phyloP scores from a whole-genome alignment of 2,113 vertebrate genomes.

The Syngnathus scovelli region DNA sequence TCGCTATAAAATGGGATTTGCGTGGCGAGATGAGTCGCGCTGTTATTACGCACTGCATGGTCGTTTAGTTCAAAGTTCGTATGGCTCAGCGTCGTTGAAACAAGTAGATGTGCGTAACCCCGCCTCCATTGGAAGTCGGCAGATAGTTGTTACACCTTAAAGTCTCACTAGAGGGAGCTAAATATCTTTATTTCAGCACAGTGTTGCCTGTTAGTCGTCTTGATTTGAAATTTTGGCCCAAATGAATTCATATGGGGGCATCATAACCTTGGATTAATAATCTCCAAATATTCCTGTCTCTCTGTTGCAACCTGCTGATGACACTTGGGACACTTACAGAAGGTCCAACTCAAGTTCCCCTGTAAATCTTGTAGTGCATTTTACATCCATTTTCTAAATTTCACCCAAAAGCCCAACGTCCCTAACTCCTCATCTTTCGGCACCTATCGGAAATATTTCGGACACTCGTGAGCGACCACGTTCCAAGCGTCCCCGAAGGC shows the following conservation, averaged over 20 bases:
- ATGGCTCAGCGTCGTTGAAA: not conserved
- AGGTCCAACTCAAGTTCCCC: not conserved
- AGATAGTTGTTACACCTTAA: not conserved
- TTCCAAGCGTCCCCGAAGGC: slow-evolving; percentile 75
- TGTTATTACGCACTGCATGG: slow-evolving; percentile 32
- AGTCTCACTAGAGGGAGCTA: not conserved
- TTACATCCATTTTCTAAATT: not conserved
- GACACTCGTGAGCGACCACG: slow-evolving; percentile 75
- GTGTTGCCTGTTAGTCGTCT: not conserved
- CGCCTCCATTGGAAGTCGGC: not conserved
- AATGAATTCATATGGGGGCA: no score
- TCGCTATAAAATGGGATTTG: not conserved
- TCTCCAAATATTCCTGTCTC: no score
- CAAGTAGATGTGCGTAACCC: not conserved
- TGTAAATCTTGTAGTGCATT: not conserved
- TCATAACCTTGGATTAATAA: no score
- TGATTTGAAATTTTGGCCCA: no score
- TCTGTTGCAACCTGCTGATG: no score
- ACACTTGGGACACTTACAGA: not conserved
- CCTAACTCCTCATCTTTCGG: no score
- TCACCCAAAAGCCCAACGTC: not conserved
- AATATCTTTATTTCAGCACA: not conserved
- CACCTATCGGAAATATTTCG: slow-evolving; percentile 78
- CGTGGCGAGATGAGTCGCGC: slow-evolving; percentile 10
- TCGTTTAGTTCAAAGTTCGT: not conserved